phyloP scores from a whole-genome alignment of 1,140 invertebrate genomes.

The Diachasma alloeum region DNA sequence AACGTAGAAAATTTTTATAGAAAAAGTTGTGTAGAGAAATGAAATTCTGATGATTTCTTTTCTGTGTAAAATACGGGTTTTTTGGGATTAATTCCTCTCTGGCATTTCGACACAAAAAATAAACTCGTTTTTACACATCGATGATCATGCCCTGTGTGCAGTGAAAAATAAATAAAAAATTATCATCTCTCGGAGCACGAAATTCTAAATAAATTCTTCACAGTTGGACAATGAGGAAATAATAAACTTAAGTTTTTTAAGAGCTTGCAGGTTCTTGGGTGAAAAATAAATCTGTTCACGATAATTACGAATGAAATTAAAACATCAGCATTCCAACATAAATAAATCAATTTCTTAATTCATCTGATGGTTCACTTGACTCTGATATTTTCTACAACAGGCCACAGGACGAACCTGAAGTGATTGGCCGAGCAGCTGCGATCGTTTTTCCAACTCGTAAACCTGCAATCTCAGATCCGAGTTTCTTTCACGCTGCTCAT shows the following conservation, averaged over 20 bases:
- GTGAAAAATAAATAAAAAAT: constrained; percentile 7
- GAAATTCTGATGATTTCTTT: too few relatives aligned
- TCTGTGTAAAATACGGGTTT: too few relatives aligned
- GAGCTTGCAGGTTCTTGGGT: constrained; percentile 48
- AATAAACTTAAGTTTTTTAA: constrained; percentile 37
- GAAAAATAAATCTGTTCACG: constrained; percentile 43
- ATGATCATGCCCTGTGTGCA: constrained; percentile 24
- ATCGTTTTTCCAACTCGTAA: constrained; percentile 66
- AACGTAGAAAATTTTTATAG: too few relatives aligned
- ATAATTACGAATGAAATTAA: neutral
- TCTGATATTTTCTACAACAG: constrained; percentile 50
- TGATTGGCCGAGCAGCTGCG: constrained; percentile 64
- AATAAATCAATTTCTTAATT: constrained; percentile 1
- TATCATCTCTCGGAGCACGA: neutral
- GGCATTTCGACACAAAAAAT: neutral
- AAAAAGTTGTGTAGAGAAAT: too few relatives aligned
- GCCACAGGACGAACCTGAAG: constrained; percentile 64
- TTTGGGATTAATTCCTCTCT: neutral
- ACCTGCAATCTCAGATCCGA: constrained; percentile 65
- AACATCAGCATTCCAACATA: constrained; percentile 38
- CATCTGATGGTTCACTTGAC: neutral
- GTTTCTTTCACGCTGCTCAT: constrained; percentile 65
- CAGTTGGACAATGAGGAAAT: neutral
- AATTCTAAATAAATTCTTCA: neutral
- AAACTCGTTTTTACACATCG: neutral